Evolutionary conservation across 2,797 vertebrate genomes (phyloP).

Genomic region (Distichodus sexfasciatus): DNA sequence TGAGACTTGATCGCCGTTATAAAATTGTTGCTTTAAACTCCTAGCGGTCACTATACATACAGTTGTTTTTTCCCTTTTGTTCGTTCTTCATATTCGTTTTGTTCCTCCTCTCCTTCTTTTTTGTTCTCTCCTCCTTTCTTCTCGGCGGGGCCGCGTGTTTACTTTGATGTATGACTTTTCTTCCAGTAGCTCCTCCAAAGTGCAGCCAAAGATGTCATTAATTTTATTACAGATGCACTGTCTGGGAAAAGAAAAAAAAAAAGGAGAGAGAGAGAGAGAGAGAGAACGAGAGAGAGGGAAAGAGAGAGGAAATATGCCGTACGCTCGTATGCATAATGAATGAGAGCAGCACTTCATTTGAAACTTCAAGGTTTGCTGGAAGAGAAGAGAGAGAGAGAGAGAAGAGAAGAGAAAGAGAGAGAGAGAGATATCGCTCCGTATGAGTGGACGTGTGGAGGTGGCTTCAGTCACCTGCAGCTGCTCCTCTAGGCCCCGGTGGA

Average conservation of each 20-base stretch:
- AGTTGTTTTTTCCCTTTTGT: slow-evolving; percentile 19
- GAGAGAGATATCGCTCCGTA: slow-evolving; percentile 27
- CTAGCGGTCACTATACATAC: slow-evolving; percentile 14
- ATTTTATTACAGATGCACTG: slow-evolving; percentile 82
- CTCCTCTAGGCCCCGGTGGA: slow-evolving; percentile 67
- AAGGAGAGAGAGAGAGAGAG: slow-evolving; percentile 46
- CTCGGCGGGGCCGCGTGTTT: slow-evolving; percentile 59
- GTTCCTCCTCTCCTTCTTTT: neutral
- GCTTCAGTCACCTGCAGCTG: slow-evolving; percentile 68
- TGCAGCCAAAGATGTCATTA: slow-evolving; percentile 81
- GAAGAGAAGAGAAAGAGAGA: neutral
- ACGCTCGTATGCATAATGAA: slow-evolving; percentile 83
- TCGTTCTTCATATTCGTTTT: slow-evolving; percentile 21
- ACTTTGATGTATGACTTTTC: slow-evolving; percentile 77
- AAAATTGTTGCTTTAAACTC: slow-evolving; percentile 17
- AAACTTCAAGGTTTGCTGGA: slow-evolving; percentile 78
- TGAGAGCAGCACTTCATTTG: slow-evolving; percentile 79
- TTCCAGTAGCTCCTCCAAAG: slow-evolving; percentile 77
- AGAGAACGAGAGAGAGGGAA: slow-evolving; percentile 53
- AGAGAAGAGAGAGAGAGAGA: slow-evolving; percentile 47
- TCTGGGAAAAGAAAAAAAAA: slow-evolving; percentile 62
- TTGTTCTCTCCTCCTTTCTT: slow-evolving; percentile 38
- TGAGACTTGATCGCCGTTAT: too few species aligned
- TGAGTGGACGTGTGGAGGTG: slow-evolving; percentile 51
- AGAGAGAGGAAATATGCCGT: slow-evolving; percentile 72